phyloP scores from a whole-genome alignment of 2,888 invertebrate genomes.

The Pyralis farinalis region DNA sequence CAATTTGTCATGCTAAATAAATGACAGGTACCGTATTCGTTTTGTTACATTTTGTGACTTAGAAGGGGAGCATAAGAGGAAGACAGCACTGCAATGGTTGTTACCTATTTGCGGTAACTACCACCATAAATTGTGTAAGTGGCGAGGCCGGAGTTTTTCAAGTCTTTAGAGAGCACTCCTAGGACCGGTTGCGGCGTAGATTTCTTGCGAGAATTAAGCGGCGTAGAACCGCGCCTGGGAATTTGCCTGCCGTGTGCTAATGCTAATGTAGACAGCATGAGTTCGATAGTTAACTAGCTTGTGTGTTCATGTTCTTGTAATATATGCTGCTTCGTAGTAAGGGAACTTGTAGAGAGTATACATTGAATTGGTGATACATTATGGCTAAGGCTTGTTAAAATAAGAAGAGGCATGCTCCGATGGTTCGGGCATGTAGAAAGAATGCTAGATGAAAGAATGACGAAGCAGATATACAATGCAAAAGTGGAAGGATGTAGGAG shows the following conservation, averaged over 20 bases:
- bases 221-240: slow-evolving; percentile 36
- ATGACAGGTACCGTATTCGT: too few species aligned
- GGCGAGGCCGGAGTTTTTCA: slow-evolving; percentile 52
- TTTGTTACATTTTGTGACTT: too few species aligned
- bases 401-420: too few species aligned
- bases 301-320: slow-evolving; percentile 16
- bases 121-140: slow-evolving; percentile 59
- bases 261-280: slow-evolving; percentile 9
- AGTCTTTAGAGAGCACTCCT: slow-evolving; percentile 55
- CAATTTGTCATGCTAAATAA: too few species aligned
- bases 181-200: slow-evolving; percentile 44
- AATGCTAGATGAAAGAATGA: too few species aligned
- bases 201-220: slow-evolving; percentile 57
- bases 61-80: too few species aligned
- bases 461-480: too few species aligned
- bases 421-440: too few species aligned
- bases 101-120: slow-evolving; percentile 44
- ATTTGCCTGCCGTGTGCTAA: slow-evolving; percentile 29
- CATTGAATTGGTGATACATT: too few species aligned
- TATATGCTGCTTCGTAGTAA: slow-evolving; percentile 12
- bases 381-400: too few species aligned
- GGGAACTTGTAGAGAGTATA: slow-evolving; percentile 7
- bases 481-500: too few species aligned
- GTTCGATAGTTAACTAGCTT: slow-evolving; percentile 16
- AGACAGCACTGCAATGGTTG: too few species aligned